Conservation (phyloP, 2,797 vertebrate species). For the Streptopelia turtur region DNA sequence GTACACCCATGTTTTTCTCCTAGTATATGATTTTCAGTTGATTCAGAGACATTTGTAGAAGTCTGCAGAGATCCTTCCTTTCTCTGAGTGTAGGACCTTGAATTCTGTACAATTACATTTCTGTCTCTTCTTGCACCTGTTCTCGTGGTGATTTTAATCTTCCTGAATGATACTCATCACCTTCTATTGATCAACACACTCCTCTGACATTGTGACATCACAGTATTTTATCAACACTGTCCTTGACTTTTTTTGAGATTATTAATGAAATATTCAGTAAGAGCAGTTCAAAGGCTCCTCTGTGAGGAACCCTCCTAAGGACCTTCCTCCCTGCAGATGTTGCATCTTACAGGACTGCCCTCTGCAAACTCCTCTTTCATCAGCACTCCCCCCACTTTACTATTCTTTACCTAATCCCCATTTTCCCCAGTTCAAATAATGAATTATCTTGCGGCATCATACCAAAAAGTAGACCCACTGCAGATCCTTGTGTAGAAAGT, state of each 20-base stretch:
- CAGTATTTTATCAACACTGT: not conserved
- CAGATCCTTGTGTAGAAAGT: not conserved
- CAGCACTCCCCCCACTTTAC: not conserved
- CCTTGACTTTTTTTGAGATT: not conserved
- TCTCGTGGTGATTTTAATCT: not conserved
- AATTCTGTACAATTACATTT: not conserved
- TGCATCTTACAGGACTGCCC: not conserved
- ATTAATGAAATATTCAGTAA: not conserved
- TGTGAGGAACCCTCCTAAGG: not conserved
- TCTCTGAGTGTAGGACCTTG: not conserved
- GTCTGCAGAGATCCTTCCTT: not conserved
- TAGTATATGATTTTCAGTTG: not conserved
- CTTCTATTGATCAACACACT: not conserved
- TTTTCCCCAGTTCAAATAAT: not conserved
- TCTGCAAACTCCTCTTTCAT: not conserved
- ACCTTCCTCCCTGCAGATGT: not conserved
- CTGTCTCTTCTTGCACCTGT: not conserved
- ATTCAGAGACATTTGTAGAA: not conserved
- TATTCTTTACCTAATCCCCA: not conserved
- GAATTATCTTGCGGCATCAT: not conserved
- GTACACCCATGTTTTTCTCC: not conserved
- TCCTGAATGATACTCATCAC: not conserved
- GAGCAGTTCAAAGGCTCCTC: not conserved
- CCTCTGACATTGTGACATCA: not conserved
- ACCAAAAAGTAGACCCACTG: not conserved